A percentile compares a stretch with the other conserved stretches of the same genome.
Conservation (phyloP, 2,888 invertebrate genomes). For the Athrips mouffetella region DNA sequence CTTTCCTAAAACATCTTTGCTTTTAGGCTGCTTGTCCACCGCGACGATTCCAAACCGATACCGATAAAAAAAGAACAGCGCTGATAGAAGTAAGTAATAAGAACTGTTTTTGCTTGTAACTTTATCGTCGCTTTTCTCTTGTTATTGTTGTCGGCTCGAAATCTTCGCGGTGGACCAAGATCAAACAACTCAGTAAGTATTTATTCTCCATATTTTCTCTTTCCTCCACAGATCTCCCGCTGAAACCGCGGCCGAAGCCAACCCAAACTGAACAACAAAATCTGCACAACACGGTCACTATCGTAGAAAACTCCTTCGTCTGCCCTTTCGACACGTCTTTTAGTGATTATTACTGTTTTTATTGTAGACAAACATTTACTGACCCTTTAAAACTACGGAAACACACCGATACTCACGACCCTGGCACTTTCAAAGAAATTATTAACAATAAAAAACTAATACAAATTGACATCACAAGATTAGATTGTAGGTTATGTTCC, state of each 20-base stretch:
- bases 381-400: conserved; percentile 52
- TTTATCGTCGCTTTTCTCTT: too few relatives aligned
- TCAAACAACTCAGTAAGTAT: too few relatives aligned
- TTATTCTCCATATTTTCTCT: too few relatives aligned
- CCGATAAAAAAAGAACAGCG: too few relatives aligned
- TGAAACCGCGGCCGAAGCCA: neutral
- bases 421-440: conserved; percentile 40
- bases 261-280: neutral
- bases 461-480: conserved; percentile 47
- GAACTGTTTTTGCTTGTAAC: too few relatives aligned
- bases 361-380: conserved; percentile 47
- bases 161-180: too few relatives aligned
- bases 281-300: conserved; percentile 3
- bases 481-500: conserved; percentile 58
- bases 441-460: conserved; percentile 29
- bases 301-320: conserved; percentile 34
- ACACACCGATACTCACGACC: conserved; percentile 55
- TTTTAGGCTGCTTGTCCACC: too few relatives aligned
- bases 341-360: conserved; percentile 43
- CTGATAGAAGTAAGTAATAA: too few relatives aligned
- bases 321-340: conserved; percentile 38
- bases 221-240: neutral
- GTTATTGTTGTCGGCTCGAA: too few relatives aligned
- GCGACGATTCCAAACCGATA: too few relatives aligned
- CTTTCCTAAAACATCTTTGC: too few relatives aligned